Conservation (phyloP, 2,797 vertebrate genomes). For the Rhinoraja longicauda region DNA sequence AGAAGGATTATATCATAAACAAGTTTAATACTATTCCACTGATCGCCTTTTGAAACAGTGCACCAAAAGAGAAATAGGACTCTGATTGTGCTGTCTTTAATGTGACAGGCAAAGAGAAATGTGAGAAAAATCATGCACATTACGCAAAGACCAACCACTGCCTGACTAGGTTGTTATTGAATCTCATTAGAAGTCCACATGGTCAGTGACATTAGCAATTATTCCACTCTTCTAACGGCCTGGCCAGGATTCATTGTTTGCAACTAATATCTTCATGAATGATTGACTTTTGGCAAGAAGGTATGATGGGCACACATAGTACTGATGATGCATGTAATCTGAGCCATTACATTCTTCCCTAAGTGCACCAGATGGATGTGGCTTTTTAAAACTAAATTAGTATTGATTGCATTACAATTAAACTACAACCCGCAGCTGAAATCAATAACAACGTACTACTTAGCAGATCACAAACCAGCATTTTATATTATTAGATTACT, state of each 20-base stretch:
- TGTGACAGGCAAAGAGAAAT: too few species aligned
- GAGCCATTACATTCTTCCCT: slow-evolving; percentile 9
- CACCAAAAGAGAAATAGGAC: neutral
- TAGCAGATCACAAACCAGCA: slow-evolving; percentile 1
- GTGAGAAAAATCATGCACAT: neutral
- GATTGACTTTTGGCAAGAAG: slow-evolving; percentile 23
- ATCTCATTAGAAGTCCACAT: neutral
- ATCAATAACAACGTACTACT: slow-evolving; percentile 28
- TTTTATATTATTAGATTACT: slow-evolving; percentile 14
- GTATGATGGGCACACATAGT: neutral
- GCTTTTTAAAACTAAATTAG: slow-evolving; percentile 33
- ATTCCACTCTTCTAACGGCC: slow-evolving; percentile 21
- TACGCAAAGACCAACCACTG: neutral
- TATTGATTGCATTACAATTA: slow-evolving; percentile 24
- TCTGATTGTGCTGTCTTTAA: neutral
- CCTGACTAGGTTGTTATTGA: neutral
- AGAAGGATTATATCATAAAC: neutral
- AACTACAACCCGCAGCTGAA: slow-evolving; percentile 15
- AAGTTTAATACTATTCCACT: neutral
- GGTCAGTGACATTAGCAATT: neutral
- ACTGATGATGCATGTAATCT: slow-evolving; percentile 9
- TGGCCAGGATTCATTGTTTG: slow-evolving; percentile 3
- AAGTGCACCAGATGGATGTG: slow-evolving; percentile 32
- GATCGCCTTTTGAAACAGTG: neutral
- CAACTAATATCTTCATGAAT: slow-evolving; percentile 36